Evolutionary conservation across 2,888 invertebrate species (phyloP).

Genomic region (Syrista parreyssii): DNA sequence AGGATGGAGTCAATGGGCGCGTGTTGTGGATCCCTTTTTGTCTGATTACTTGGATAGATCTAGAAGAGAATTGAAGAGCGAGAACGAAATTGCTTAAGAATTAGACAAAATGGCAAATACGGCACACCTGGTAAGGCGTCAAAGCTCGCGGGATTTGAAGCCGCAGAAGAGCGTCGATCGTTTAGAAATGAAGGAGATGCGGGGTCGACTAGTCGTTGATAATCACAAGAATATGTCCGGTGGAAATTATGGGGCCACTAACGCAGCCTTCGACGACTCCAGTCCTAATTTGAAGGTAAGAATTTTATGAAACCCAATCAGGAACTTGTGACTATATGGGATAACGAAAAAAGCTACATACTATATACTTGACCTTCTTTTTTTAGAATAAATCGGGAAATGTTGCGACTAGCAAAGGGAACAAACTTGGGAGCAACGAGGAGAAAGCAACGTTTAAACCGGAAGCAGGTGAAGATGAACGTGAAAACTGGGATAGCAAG

Average conservation of each 20-base stretch:
- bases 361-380: neutral
- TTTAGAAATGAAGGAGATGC: constrained; percentile 86
- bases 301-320: neutral
- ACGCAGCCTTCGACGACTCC: constrained; percentile 81
- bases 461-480: constrained; percentile 78
- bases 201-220: constrained; percentile 83
- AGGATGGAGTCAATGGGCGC: constrained; percentile 58
- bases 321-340: neutral
- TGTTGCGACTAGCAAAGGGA: neutral
- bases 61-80: constrained; percentile 12
- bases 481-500: constrained; percentile 95
- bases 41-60: neutral
- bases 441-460: constrained; percentile 76
- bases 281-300: constrained; percentile 69
- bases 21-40: constrained; percentile 26
- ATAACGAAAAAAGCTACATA: neutral
- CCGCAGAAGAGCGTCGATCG: constrained; percentile 85
- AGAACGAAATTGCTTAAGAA: constrained; percentile 8
- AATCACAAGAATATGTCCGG: constrained; percentile 70
- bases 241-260: constrained; percentile 86
- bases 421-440: constrained; percentile 74
- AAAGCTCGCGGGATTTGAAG: constrained; percentile 87
- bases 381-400: neutral
- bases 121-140: constrained; percentile 87
- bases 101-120: constrained; percentile 83